Evolutionary conservation across 2,113 vertebrate genomes (phyloP), one percentile per base, ranked within the genome.

Genomic region (Chinchilla lanigera): DNA sequence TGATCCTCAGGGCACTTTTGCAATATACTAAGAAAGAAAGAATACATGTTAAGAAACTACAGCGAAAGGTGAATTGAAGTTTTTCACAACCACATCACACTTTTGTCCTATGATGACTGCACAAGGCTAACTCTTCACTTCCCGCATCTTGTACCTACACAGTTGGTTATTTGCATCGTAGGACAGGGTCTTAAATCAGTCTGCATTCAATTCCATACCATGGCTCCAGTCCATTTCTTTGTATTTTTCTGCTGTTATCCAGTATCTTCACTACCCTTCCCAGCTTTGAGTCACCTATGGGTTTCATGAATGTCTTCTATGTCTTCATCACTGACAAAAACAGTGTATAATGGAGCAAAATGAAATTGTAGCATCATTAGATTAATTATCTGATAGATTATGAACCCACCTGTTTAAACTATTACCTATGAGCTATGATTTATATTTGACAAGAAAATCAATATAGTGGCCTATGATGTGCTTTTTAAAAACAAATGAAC

Each of bases 11-110:
- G 38, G 14, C 19, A 86, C n/a, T 93, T 92, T 82, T 78, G 20
- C 26, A 89, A 93, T 85, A 96, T 85, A 33, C 35, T 96, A 60
- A 86, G 41, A 83, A 94, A 63, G 56, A 73, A 92, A 94, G n/a
- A 41, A 0, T 24, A 94, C 56, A 77, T 38, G 38, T 96, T 89
- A 86, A 92, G 35, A 92, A 96, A 75, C 16, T 24, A 93, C 19
- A 81, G 60, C 11, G 75, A 90, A 95, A 86, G 16, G 24, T 92
- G 22, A 67, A 19, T 41, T 93, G 56, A 47, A 71, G 73, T 90
- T 69, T 78, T 75, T 71, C 54, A 73, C 30, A 61, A 86, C n/a
- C 47, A 61, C 28, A 30, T 13, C 33, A 81, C 2, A 81, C 7
- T 90, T 96, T 77, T 44, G 58, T 54, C 19, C 7, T 58, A 77